These are phyloP conservation scores for Dryobota labecula DNA, from an alignment of 2,888 invertebrate genomes.

Conservation along the genomic window DNA sequence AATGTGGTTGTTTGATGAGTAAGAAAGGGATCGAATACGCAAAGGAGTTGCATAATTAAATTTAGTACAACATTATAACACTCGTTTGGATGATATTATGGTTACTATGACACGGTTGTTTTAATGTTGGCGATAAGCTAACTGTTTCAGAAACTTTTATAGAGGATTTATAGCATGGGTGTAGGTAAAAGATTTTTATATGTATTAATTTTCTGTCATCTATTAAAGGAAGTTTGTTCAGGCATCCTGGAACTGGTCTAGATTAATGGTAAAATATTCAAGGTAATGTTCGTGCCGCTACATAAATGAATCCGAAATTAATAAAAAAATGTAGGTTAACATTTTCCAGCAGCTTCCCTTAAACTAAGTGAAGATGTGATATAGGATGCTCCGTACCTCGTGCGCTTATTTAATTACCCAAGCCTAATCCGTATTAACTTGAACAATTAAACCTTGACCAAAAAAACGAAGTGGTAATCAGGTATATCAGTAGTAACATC, in stretches of 20 bases:
- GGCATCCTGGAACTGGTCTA: background rate
- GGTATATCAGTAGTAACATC: background rate
- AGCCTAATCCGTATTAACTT: background rate
- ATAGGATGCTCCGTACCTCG: no score
- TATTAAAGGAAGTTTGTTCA: slow-evolving; percentile 5
- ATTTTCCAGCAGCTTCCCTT: background rate
- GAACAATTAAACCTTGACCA: background rate
- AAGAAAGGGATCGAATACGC: no score
- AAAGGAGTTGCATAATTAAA: no score
- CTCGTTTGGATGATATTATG: no score
- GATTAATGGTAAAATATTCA: slow-evolving; percentile 32
- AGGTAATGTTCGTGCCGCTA: slow-evolving; percentile 7
- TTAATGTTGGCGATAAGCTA: no score
- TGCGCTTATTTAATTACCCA: background rate
- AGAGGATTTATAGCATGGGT: no score
- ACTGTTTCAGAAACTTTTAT: no score
- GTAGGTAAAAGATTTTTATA: background rate
- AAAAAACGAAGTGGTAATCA: no score
- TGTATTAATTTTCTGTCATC: background rate
- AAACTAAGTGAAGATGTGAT: background rate
- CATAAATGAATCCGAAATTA: slow-evolving; percentile 17
- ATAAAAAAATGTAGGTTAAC: slow-evolving; percentile 14
- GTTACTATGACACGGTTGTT: no score
- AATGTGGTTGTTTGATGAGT: no score
- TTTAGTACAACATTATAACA: no score